These are phyloP conservation scores for Taeniopygia guttata DNA, from an alignment of 2,797 vertebrate species.

Conservation along the genomic window DNA sequence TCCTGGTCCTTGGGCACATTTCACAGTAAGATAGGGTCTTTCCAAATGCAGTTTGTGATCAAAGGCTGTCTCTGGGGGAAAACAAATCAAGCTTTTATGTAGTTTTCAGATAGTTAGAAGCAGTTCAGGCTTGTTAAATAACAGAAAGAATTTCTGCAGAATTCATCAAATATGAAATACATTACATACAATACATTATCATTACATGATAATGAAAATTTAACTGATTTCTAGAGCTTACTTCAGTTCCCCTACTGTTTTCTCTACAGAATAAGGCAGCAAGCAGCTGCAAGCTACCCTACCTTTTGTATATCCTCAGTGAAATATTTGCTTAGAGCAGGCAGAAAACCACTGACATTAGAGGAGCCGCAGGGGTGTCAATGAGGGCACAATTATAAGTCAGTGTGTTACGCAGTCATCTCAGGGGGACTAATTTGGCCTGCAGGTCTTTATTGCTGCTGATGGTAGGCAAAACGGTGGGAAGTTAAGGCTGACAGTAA, in stretches of 20 bases:
- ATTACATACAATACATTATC: too few species aligned
- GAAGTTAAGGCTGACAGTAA: neutral
- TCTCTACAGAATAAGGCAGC: neutral
- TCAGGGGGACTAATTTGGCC: neutral
- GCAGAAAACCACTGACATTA: neutral
- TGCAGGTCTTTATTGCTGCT: constrained; percentile 6
- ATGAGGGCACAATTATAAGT: neutral
- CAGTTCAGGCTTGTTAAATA: neutral
- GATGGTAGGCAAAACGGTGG: neutral
- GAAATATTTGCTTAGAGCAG: neutral
- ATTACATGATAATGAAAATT: neutral
- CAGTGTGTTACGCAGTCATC: neutral
- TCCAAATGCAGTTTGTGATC: neutral
- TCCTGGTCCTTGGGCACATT: neutral
- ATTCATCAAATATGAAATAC: neutral
- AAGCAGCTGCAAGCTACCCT: neutral
- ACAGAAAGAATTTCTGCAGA: neutral
- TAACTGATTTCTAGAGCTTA: neutral
- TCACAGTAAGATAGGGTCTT: neutral
- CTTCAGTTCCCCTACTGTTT: neutral
- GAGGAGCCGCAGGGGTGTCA: neutral
- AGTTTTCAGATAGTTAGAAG: constrained; percentile 7
- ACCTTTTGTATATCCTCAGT: neutral
- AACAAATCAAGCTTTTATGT: neutral
- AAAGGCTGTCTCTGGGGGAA: neutral